Evolutionary conservation across 2,888 invertebrate species (phyloP).

Genomic region (Rhamphomyia laevipes): DNA sequence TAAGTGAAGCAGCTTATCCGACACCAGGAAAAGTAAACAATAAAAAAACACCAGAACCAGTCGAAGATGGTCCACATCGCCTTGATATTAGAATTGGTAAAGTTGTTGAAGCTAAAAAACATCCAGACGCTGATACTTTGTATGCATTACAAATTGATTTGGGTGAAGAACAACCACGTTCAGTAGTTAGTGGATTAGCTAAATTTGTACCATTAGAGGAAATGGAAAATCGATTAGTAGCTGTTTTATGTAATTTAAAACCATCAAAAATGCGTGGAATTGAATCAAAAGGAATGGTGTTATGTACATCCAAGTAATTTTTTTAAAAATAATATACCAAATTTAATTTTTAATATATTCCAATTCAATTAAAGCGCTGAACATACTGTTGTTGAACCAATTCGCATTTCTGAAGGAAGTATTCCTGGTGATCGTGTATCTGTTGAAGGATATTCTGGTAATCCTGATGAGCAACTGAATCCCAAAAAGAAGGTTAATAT

Average conservation of each 20-base stretch:
- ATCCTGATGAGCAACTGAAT: slow-evolving; percentile 75
- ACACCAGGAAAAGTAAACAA: slow-evolving; percentile 44
- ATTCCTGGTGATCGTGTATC: slow-evolving; percentile 73
- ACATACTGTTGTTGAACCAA: slow-evolving; percentile 72
- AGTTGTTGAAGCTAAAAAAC: slow-evolving; percentile 68
- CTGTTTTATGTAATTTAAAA: slow-evolving; percentile 92
- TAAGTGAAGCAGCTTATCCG: slow-evolving; percentile 78
- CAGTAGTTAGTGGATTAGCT: slow-evolving; percentile 80
- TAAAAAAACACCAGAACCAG: slow-evolving; percentile 22
- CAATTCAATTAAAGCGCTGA: slow-evolving; percentile 44
- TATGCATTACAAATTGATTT: slow-evolving; percentile 89
- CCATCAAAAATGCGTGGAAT: slow-evolving; percentile 92
- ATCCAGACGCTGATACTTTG: slow-evolving; percentile 85
- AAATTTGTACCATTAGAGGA: slow-evolving; percentile 82
- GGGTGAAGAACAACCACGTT: slow-evolving; percentile 60
- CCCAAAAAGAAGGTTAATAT: slow-evolving; percentile 77
- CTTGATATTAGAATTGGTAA: slow-evolving; percentile 82
- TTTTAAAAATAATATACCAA: not conserved
- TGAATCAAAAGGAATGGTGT: slow-evolving; percentile 84
- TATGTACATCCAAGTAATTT: slow-evolving; percentile 69
- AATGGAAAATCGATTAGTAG: slow-evolving; percentile 79
- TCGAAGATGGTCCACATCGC: slow-evolving; percentile 56
- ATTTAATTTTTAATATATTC: not conserved
- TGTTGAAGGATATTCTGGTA: slow-evolving; percentile 73
- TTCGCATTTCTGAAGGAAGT: slow-evolving; percentile 63